Conservation (phyloP, 2,797 vertebrate species). For the Sebastes diaconus region DNA sequence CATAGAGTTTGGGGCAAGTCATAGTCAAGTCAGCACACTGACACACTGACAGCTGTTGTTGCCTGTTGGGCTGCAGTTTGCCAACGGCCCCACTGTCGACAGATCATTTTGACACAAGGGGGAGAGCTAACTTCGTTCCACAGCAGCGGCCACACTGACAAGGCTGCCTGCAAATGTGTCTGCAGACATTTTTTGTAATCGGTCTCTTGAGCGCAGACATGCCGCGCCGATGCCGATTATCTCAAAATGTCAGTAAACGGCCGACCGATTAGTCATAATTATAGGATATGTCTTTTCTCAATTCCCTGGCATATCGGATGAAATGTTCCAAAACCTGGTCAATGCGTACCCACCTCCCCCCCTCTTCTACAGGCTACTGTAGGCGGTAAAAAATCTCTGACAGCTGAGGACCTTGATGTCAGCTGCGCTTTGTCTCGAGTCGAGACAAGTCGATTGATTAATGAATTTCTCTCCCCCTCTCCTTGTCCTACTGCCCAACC, state of each 20-base stretch:
- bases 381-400: conserved; percentile 40
- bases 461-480: conserved; percentile 21
- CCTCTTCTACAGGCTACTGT: not conserved
- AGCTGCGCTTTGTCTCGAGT: conserved; percentile 46
- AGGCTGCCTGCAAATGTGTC: no score
- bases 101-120: no score
- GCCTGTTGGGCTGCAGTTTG: no score
- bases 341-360: not conserved
- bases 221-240: no score
- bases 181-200: no score
- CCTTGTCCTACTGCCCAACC: not conserved
- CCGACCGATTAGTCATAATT: not conserved
- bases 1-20: rapidly evolving
- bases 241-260: not conserved
- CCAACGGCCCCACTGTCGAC: no score
- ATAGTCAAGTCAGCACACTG: no score
- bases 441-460: conserved; percentile 57
- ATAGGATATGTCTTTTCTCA: not conserved
- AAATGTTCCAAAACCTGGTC: not conserved
- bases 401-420: conserved; percentile 45
- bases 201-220: no score
- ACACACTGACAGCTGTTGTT: no score
- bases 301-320: not conserved
- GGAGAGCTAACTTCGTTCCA: no score
- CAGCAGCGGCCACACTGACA: no score